Evolutionary conservation across 64 coral and sea anemone species (phyloP).

Genomic region (Platygyra sinensis): DNA sequence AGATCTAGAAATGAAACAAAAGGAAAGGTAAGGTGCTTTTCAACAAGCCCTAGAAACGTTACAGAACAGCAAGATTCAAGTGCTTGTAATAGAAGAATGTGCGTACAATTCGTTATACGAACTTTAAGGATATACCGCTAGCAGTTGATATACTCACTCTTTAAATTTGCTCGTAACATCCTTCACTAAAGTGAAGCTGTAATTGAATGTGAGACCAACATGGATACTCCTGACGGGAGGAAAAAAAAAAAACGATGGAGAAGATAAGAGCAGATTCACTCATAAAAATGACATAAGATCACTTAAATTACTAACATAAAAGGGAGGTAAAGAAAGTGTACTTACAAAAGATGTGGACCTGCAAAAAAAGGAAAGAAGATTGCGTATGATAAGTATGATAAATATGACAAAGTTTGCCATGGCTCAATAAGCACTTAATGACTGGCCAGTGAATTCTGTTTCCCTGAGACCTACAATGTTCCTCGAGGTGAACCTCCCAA

Average conservation of each 20-base stretch:
- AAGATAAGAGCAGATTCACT: neutral
- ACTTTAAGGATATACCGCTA: neutral
- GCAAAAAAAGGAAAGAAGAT: neutral
- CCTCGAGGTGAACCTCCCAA: too few relatives aligned
- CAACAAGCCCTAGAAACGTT: neutral
- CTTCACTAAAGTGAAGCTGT: constrained; percentile 45
- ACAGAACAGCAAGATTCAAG: too few relatives aligned
- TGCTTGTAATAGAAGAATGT: too few relatives aligned
- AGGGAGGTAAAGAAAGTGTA: neutral
- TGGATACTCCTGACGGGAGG: constrained; percentile 41
- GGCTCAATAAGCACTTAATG: too few relatives aligned
- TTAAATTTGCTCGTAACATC: constrained; percentile 46
- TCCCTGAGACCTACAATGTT: too few relatives aligned
- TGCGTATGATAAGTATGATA: neutral
- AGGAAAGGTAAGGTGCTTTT: too few relatives aligned
- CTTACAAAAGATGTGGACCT: constrained; percentile 40
- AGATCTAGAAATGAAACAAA: neutral
- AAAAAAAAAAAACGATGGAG: neutral
- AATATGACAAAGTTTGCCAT: too few relatives aligned
- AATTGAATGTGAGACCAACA: constrained; percentile 58
- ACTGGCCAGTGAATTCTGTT: too few relatives aligned
- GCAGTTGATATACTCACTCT: constrained; percentile 10
- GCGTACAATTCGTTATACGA: too few relatives aligned
- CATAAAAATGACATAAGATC: neutral
- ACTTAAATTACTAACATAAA: neutral